These are phyloP conservation scores for Vanacampus margaritifer DNA, from an alignment of 2,113 vertebrate genomes.

Conservation along the genomic window DNA sequence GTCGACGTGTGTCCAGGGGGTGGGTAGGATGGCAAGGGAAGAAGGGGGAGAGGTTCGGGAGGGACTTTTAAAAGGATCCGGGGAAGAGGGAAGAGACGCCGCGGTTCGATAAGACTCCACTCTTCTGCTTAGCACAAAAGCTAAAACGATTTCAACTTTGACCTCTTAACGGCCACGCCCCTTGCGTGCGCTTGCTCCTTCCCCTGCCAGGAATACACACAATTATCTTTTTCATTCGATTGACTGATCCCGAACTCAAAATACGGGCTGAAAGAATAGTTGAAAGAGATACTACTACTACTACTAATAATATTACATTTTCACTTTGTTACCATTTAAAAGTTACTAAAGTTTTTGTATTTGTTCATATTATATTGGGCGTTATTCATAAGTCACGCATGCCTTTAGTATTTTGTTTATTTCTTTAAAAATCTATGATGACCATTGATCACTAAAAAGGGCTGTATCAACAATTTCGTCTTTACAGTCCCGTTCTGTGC, in stretches of 20 bases:
- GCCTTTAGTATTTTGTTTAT: too few relatives aligned
- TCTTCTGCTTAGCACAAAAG: conserved; percentile 73
- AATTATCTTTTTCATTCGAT: background rate
- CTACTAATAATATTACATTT: too few relatives aligned
- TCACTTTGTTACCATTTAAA: too few relatives aligned
- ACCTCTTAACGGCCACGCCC: conserved; percentile 53
- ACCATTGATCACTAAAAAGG: too few relatives aligned
- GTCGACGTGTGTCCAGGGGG: conserved; percentile 61
- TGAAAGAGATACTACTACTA: too few relatives aligned
- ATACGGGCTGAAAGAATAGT: background rate
- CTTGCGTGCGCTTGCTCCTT: conserved; percentile 28
- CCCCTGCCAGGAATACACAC: background rate
- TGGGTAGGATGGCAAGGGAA: conserved; percentile 74
- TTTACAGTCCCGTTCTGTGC: too few relatives aligned
- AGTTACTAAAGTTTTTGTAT: too few relatives aligned
- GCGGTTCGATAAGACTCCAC: conserved; percentile 65
- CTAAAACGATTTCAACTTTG: conserved; percentile 65
- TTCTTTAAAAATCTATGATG: too few relatives aligned
- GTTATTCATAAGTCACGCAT: too few relatives aligned
- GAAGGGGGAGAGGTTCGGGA: conserved; percentile 77
- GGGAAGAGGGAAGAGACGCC: conserved; percentile 76
- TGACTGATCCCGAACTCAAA: background rate
- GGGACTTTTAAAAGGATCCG: conserved; percentile 75
- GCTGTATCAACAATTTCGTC: too few relatives aligned
- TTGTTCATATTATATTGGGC: too few relatives aligned